phyloP scores from a whole-genome alignment of 2,888 invertebrate species.

The Acrobasis consociella region DNA sequence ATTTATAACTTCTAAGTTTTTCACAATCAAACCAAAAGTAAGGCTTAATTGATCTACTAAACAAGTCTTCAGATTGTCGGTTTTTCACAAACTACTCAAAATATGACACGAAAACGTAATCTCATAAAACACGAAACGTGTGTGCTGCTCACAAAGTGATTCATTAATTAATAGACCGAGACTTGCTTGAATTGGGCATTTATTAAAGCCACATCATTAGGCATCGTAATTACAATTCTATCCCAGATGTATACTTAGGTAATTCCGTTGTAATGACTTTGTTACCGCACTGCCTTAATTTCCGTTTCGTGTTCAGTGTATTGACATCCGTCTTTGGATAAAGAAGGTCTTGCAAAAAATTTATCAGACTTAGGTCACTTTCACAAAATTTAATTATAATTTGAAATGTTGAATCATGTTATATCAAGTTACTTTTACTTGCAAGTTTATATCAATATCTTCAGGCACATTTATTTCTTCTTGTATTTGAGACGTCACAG shows the following conservation, averaged over 20 bases:
- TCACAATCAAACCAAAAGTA: neutral
- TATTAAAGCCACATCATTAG: conserved; percentile 9
- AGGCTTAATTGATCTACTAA: neutral
- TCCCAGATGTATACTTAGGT: neutral
- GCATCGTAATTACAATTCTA: neutral
- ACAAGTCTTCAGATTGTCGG: neutral
- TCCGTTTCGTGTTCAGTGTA: conserved; percentile 16
- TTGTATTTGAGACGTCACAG: no score
- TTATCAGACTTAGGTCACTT: neutral
- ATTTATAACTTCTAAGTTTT: no score
- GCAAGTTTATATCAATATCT: no score
- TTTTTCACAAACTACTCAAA: neutral
- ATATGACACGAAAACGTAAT: conserved; percentile 5
- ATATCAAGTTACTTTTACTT: neutral
- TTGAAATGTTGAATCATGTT: neutral
- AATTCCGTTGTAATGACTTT: conserved; percentile 18
- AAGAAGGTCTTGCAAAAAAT: neutral
- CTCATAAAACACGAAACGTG: neutral
- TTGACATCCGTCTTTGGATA: conserved; percentile 4
- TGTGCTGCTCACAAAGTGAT: neutral
- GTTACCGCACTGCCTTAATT: conserved; percentile 18
- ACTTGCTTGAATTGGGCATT: conserved; percentile 4
- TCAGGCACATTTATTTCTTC: no score
- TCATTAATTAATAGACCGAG: neutral
- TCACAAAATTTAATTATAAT: neutral